Evolutionary conservation across 2,113 vertebrate genomes (phyloP), one percentile per base, ranked within the genome.

Genomic region (Muscicapa adusta): DNA sequence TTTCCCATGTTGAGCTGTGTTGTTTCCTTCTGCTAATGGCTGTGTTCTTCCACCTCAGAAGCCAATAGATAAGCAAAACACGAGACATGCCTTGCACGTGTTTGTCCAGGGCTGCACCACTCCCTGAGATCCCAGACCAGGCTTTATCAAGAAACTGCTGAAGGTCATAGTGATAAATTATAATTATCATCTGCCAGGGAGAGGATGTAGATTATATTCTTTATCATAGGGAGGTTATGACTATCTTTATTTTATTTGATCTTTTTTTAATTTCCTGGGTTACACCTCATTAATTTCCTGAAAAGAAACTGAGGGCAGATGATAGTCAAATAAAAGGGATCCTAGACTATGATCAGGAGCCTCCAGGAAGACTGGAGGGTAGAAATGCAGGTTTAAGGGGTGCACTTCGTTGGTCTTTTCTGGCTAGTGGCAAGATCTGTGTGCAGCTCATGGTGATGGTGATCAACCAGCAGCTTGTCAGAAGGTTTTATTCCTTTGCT

Each of bases 1-100:
- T 63, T 85, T 76, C n/a, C 19, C 4, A 2, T 22, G n/a, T 50
- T n/a, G 50, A 76, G 5, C 3, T 6, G 26, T 12, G 1, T 34
- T 26, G 5, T 56, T 68, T 65, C 71, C 65, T 67, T 68, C 34
- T 34, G 13, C 33, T 85, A 4, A 56, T 38, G 62, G n/a, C 42
- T 9, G 31, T 16, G 51, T 40, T 60, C 36, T 80, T 88, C 43
- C 58, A 34, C 22, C 50, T 88, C 42, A 60, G 72, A 56, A 82
- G 47, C 72, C 68, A 74, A 34, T 25, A 63, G 36, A 40, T 45
- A 15, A 61, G 23, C 19, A n/a, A 1, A 7, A 38, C 14, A 36
- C 0, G 5, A 73, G 65, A 66, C 2, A 0, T 18, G 29, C 16
- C 61, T 71, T 29, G 25, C 65, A 34, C 0, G 0, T 14, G 3